Base-by-base conservation (phyloP, 2,888 invertebrate genomes). In the Achlya flavicornis region DNA sequence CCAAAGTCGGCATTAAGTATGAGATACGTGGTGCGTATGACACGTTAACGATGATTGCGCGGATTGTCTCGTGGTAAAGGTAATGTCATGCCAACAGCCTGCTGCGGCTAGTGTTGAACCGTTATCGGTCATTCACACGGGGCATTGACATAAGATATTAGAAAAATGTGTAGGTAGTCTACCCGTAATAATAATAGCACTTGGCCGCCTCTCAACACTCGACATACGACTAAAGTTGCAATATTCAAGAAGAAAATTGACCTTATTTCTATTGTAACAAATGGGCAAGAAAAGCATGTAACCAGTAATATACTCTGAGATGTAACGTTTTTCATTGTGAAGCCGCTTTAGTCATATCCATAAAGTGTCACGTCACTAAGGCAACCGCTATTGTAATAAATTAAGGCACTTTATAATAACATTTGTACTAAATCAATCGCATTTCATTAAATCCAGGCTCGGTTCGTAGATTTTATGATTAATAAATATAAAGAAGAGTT, bases 41-140 rank as follows among this genome's bases (percentile, higher is more conserved):
- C 63, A 63, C 58, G 58, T 63, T 61, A 48, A 16, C 14, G 58
- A 43, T 43, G 43, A 43, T 46, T n/a, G 46, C 46, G 46, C 5
- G 46, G n/a, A 46, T 46, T n/a, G 46, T 46, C 46, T 46, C 57
- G 48, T 63, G 64, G 38, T 58, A 64, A 64, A 64, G 61, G 63
- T 63, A 68, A 66, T 63, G 67, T 66, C 65, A 63, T 74, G 66
- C 66, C 59, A 38, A 16, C 19, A 41, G 41, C 59, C 38, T 60
- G 41, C 61, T 71, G 66, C 65, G 61, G 67, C 69, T 70, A 70
- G 71, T 75, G 73, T 69, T 76, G 75, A 74, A 76, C 72, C 72
- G 77, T 84, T 91, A 90, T 91, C 90, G 89, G 90, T 86, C 90
- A 85, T 85, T 89, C 79, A 84, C 79, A 84, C 88, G 80, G 19